Percentiles rank a stretch among this genome's conserved stretches.
Evolutionary conservation across 2,113 vertebrate genomes (phyloP).

Genomic region (Actenoides lindsayi): DNA sequence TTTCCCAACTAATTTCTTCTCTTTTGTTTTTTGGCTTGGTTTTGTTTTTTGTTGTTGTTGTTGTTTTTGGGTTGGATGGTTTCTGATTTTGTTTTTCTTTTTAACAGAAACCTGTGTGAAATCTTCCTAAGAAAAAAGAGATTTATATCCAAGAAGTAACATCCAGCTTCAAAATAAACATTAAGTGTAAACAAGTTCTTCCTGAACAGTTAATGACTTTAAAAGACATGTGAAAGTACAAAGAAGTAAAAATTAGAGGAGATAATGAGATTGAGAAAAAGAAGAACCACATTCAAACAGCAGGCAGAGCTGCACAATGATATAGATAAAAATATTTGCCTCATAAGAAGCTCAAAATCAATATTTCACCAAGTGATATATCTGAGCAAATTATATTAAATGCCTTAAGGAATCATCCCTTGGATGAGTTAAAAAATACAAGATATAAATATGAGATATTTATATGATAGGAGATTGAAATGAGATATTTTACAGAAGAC

Average conservation of each 20-base stretch:
- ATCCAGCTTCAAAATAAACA: constrained; percentile 42
- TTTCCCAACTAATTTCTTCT: neutral
- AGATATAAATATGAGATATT: neutral
- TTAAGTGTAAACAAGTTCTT: constrained; percentile 37
- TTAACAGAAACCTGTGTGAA: constrained; percentile 52
- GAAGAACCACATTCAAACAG: constrained; percentile 54
- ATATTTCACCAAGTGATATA: constrained; percentile 19
- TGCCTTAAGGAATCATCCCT: constrained; percentile 38
- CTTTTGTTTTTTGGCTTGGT: neutral
- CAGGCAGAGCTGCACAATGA: constrained; percentile 36
- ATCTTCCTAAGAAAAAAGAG: constrained; percentile 50
- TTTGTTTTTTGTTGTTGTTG: too few relatives aligned
- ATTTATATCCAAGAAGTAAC: neutral
- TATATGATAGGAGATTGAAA: neutral
- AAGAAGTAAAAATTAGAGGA: constrained; percentile 55
- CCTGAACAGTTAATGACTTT: constrained; percentile 49
- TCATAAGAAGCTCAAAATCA: constrained; percentile 51
- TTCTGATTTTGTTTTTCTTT: neutral
- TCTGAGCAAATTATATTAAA: constrained; percentile 45
- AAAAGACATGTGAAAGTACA: constrained; percentile 57
- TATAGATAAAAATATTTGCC: constrained; percentile 29
- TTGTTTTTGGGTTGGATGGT: neutral
- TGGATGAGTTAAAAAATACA: constrained; percentile 49
- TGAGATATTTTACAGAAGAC: neutral
- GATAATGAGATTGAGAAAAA: constrained; percentile 38